A percentile compares a stretch with the other conserved stretches of the same genome.
These are phyloP conservation scores for Calvadosia cruxmelitensis DNA, from an alignment of 30 jellyfish, hydroid and myxozoan genomes.

Conservation along the genomic window DNA sequence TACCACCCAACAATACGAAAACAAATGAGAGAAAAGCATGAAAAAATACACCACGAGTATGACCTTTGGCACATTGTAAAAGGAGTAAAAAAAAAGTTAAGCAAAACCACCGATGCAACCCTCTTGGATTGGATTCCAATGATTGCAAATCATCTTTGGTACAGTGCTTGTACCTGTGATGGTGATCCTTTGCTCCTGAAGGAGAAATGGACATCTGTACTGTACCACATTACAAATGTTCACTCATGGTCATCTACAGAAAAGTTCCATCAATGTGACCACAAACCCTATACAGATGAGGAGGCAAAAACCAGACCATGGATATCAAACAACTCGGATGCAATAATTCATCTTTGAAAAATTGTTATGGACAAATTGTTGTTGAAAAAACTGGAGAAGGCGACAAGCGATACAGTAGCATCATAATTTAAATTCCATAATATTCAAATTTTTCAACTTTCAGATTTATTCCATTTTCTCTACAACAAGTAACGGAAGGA, in stretches of 20 bases:
- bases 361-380: slow-evolving; percentile 15
- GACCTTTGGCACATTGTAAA: slow-evolving; percentile 39
- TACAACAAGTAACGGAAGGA: no score
- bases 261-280: slow-evolving; percentile 9
- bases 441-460: no score
- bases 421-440: no score
- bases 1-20: no score
- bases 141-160: slow-evolving; percentile 32
- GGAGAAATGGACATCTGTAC: slow-evolving; percentile 32
- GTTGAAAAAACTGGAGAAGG: slow-evolving; percentile 10
- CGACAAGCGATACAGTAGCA: no score
- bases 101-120: slow-evolving; percentile 10
- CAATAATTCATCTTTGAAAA: slow-evolving; percentile 6
- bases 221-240: slow-evolving; percentile 13
- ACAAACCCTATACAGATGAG: neutral
- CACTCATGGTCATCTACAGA: slow-evolving; percentile 24
- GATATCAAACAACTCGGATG: slow-evolving; percentile 10
- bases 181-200: slow-evolving; percentile 6
- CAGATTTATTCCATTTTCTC: no score
- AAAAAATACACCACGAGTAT: slow-evolving; percentile 22
- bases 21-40: slow-evolving; percentile 14
- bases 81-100: slow-evolving; percentile 17
- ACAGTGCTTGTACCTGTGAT: slow-evolving; percentile 31
- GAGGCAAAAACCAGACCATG: slow-evolving; percentile 7
- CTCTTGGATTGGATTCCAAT: slow-evolving; percentile 24